Base-by-base conservation (phyloP, 2,888 invertebrate genomes). In the Sinodicranocentrus sp. region DNA sequence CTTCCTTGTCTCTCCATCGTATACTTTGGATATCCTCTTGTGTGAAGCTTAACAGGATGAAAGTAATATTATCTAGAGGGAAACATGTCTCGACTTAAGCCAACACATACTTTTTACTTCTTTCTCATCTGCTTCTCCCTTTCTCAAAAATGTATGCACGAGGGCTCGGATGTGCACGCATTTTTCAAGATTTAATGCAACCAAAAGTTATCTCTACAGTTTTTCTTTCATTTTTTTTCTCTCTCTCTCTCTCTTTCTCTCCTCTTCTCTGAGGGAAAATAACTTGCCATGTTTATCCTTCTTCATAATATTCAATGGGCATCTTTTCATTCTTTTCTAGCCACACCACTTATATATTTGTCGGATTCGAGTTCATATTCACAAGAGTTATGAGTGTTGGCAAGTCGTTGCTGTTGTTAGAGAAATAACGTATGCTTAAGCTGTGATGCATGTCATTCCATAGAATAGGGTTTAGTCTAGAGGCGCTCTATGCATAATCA, bases 171-270 rank as follows among this genome's bases (percentile, higher is more conserved):
- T 75, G 52, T 76, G 23, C 67, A 76, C 65, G 76, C 65, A 76
- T 76, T 76, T 76, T 76, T 76, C 54, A 76, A 76, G 67, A 65
- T 76, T 76, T 76, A 76, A 65, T 67, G 54, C 48, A 63, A 43
- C 23, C n/a, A 1, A 76, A 76, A 76, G 76, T 67, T 67, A 65
- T 76, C 52, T 65, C 33, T 39, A 25, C 15, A 67, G 77, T 77
- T 77, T 67, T 68, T 77, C 68, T 77, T 77, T 67, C 57, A 77
- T 77, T 77, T 77, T 77, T 67, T 52, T n/a, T n/a, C n/a, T n/a
- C n/a, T n/a, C n/a, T n/a, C n/a, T n/a, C n/a, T n/a, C n/a, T n/a
- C n/a, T n/a, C n/a, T n/a, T n/a, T 67, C 25, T 68, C 52, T 68
- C 57, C n/a, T 54, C 57, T 6, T 63, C 48, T 52, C 33, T 59